Percentiles rank a stretch among this genome's conserved stretches.
These are phyloP conservation scores for Zonotrichia leucophrys DNA, from an alignment of 2,113 vertebrate genomes.

Conservation along the genomic window DNA sequence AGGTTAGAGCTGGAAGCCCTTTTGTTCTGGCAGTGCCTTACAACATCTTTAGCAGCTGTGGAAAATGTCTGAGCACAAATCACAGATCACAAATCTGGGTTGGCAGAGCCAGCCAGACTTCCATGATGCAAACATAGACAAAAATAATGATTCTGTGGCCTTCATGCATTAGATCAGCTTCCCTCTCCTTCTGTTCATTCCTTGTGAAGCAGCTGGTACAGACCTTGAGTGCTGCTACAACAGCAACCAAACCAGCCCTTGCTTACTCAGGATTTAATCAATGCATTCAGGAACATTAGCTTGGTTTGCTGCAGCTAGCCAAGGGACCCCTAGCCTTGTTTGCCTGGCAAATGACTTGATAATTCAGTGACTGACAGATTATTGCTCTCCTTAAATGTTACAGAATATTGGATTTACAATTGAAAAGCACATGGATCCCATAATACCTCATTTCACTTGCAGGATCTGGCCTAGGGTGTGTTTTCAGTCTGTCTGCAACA, in stretches of 20 bases:
- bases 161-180: background rate
- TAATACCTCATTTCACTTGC: constrained; percentile 70
- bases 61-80: background rate
- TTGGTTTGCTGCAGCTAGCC: background rate
- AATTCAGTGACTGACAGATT: background rate
- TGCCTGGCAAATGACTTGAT: background rate
- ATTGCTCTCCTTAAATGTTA: background rate
- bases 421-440: background rate
- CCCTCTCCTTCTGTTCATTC: background rate
- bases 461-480: constrained; percentile 52
- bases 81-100: background rate
- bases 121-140: background rate
- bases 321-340: background rate
- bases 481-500: constrained; percentile 56
- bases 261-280: background rate
- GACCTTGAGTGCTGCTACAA: background rate
- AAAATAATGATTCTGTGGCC: background rate
- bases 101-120: background rate
- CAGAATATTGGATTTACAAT: background rate
- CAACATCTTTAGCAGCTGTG: background rate
- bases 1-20: background rate
- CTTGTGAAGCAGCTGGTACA: background rate
- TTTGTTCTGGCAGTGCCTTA: background rate
- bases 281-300: background rate
- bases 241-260: background rate